Evolutionary conservation across 1,140 invertebrate species (phyloP), one percentile per base, ranked within the genome.

Genomic region (Drosophila lowei): DNA sequence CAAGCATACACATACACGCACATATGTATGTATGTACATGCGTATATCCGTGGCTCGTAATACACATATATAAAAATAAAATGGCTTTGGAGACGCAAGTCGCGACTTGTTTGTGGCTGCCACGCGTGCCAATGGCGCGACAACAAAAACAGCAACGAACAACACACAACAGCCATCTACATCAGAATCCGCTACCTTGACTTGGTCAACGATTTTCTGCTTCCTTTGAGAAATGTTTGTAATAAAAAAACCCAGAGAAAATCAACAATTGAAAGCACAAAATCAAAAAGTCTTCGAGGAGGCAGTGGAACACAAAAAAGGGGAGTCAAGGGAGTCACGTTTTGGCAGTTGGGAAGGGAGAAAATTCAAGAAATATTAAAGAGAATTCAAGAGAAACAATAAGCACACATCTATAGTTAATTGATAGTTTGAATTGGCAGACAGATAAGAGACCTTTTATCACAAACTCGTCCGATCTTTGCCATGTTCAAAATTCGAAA

Each of bases 71-170:
- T 57, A 57, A 64, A 64, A 64, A 64, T 64, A 57, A 57, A 64
- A 64, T 64, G 44, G 55, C 54, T 57, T 48, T 55, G 58, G 54
- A 71, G 77, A 73, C 61, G 61, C 47, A 61, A 65, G 77, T 79
- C 75, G 71, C 77, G 77, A 74, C 77, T 78, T 79, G 75, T 79
- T 79, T 79, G 77, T 78, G 70, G 75, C 75, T 70, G 55, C 43
- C 57, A 54, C 46, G 70, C 70, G 74, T 79, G 77, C 63, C 77
- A 62, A 63, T 59, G 72, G 53, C 58, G 59, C 0, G 44, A 55
- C n/a, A 59, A 16, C 15, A 53, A 53, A 6, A 15, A 8, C 5
- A 13, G 28, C 6, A 8, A 30, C 6, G 30, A 58, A 42, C 42
- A 44, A 30, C 25, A 23, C 7, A 49, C 38, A 34, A 49, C 47